Conservation (phyloP, 2,888 invertebrate species). For the Drosophila aldrichi region DNA sequence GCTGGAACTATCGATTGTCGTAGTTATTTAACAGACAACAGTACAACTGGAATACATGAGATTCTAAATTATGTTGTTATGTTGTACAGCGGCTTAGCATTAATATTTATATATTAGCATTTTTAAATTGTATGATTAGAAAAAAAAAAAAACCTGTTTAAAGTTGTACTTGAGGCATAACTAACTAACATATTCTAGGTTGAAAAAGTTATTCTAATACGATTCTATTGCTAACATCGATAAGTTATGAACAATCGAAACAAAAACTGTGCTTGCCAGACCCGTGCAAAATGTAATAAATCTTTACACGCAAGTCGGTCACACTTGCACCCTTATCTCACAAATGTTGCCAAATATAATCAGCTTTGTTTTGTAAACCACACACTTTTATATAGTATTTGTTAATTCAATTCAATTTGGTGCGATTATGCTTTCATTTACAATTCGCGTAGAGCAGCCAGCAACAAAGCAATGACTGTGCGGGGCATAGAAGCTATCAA, state of each 20-base stretch:
- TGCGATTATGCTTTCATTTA: constrained; percentile 32
- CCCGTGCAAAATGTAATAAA: constrained; percentile 3
- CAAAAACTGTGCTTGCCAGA: constrained; percentile 24
- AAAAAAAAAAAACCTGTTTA: neutral
- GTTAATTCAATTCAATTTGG: neutral
- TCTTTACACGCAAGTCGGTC: constrained; percentile 9
- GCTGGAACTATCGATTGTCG: too few relatives aligned
- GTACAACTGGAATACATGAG: neutral
- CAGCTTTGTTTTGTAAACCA: constrained; percentile 52
- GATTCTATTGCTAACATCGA: constrained; percentile 16
- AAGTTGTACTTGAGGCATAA: neutral
- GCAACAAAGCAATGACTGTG: constrained; percentile 68
- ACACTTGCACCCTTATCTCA: constrained; percentile 46
- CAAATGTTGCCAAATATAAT: constrained; percentile 52
- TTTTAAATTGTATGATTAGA: neutral
- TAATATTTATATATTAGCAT: too few relatives aligned
- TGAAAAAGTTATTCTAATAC: neutral
- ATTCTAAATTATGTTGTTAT: neutral
- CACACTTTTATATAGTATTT: constrained; percentile 21
- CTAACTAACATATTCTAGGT: neutral
- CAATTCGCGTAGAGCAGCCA: constrained; percentile 33
- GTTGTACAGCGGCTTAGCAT: neutral
- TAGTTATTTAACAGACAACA: too few relatives aligned
- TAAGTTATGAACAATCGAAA: constrained; percentile 16
- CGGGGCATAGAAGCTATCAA: constrained; percentile 83